These are phyloP conservation scores for Eucera pruinosa DNA, from an alignment of 2,888 invertebrate species.

Conservation along the genomic window DNA sequence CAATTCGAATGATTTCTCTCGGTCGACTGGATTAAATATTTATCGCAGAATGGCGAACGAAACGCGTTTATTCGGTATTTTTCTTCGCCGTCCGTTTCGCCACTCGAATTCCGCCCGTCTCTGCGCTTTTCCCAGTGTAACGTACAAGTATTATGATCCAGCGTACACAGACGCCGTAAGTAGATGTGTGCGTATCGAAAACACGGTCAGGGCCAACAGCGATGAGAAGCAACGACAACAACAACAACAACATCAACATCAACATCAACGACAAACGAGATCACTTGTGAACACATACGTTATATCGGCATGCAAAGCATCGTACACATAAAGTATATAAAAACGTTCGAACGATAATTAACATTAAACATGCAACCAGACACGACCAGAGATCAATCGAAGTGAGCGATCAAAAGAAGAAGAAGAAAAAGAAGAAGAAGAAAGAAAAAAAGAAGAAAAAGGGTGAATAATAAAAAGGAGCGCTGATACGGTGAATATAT, in stretches of 20 bases:
- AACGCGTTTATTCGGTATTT: too few relatives aligned
- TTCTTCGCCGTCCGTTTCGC: too few relatives aligned
- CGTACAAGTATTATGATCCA: slow-evolving; percentile 43
- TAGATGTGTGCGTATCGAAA: slow-evolving; percentile 36
- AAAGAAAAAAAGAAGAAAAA: too few relatives aligned
- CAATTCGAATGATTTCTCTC: too few relatives aligned
- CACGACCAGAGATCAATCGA: slow-evolving; percentile 11
- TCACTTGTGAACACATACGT: slow-evolving; percentile 22
- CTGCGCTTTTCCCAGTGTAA: slow-evolving; percentile 59
- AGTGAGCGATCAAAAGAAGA: slow-evolving; percentile 30
- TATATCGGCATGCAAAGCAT: slow-evolving; percentile 63
- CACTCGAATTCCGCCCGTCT: too few relatives aligned
- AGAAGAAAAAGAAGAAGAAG: too few relatives aligned
- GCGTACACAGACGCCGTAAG: slow-evolving; percentile 38
- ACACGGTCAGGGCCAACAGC: slow-evolving; percentile 36
- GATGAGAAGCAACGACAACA: slow-evolving; percentile 46
- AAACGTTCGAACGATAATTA: too few relatives aligned
- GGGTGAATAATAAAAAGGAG: too few relatives aligned
- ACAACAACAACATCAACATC: too few relatives aligned
- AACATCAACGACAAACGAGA: too few relatives aligned
- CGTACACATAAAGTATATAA: slow-evolving; percentile 12
- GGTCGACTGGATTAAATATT: too few relatives aligned
- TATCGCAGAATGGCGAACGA: too few relatives aligned
- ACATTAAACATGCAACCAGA: slow-evolving; percentile 29
- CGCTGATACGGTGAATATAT: slow-evolving; percentile 9